These are phyloP conservation scores for Perca fluviatilis DNA, from an alignment of 2,113 vertebrate genomes.

Conservation along the genomic window DNA sequence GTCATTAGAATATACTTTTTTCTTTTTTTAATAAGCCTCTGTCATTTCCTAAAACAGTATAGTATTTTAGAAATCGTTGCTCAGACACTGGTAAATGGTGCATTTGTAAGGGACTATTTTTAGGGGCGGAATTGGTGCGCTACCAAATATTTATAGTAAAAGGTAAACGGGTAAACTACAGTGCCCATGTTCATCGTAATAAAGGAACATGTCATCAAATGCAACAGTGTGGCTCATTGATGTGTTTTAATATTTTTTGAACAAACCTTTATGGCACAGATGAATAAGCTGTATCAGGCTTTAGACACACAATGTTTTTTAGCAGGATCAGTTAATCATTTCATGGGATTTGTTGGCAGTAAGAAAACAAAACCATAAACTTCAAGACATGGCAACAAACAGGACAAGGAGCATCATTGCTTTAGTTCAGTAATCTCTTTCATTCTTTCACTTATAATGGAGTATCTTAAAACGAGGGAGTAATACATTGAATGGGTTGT, in stretches of 20 bases:
- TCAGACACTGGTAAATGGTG: not conserved
- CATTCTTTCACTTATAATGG: not conserved
- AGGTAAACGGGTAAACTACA: too few species aligned
- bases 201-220: not conserved
- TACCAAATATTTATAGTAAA: not conserved
- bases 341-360: not conserved
- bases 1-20: not conserved
- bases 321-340: not conserved
- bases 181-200: too few species aligned
- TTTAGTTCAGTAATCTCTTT: not conserved
- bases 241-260: not conserved
- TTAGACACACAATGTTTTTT: not conserved
- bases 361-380: not conserved
- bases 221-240: not conserved
- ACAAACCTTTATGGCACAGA: not conserved
- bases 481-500: not conserved
- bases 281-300: not conserved
- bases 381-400: not conserved
- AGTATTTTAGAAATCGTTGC: not conserved
- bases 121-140: not conserved
- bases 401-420: not conserved
- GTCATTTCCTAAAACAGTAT: not conserved
- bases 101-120: not conserved
- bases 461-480: too few species aligned
- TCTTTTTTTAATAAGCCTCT: not conserved